phyloP scores from a whole-genome alignment of 2,113 vertebrate genomes.

The Datnioides undecimradiatus region DNA sequence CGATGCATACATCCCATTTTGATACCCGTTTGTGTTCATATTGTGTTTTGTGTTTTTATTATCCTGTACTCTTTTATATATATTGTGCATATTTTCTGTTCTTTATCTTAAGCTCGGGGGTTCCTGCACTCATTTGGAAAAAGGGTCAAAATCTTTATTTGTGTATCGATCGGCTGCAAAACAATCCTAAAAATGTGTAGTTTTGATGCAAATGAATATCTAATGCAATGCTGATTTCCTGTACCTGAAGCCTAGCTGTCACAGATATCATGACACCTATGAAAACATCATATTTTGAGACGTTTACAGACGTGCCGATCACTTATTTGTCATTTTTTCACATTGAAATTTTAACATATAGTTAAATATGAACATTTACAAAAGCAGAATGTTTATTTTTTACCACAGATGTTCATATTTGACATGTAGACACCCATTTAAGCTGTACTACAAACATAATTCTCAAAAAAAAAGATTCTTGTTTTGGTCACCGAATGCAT shows the following conservation, averaged over 20 bases:
- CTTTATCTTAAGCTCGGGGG: conserved; percentile 8
- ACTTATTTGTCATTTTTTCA: no score
- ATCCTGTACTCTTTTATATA: conserved; percentile 61
- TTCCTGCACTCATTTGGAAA: conserved; percentile 16
- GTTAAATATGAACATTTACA: not conserved
- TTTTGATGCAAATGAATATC: not conserved
- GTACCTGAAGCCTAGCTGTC: not conserved
- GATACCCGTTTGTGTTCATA: conserved; percentile 62
- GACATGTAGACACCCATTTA: not conserved
- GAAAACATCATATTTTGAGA: not conserved
- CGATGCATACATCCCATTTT: conserved; percentile 60
- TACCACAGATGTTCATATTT: not conserved
- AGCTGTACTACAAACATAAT: not conserved
- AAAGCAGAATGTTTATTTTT: not conserved
- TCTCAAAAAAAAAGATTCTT: no score
- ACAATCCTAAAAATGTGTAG: not conserved
- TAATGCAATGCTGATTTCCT: not conserved
- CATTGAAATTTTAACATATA: no score
- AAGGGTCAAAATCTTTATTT: not conserved
- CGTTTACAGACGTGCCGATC: no score
- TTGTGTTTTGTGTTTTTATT: conserved; percentile 58
- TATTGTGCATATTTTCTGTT: conserved; percentile 53
- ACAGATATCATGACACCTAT: not conserved
- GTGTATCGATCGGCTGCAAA: not conserved
- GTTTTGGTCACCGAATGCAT: no score